Conservation (phyloP, 2,113 vertebrate species). For the Rafetus swinhoei region DNA sequence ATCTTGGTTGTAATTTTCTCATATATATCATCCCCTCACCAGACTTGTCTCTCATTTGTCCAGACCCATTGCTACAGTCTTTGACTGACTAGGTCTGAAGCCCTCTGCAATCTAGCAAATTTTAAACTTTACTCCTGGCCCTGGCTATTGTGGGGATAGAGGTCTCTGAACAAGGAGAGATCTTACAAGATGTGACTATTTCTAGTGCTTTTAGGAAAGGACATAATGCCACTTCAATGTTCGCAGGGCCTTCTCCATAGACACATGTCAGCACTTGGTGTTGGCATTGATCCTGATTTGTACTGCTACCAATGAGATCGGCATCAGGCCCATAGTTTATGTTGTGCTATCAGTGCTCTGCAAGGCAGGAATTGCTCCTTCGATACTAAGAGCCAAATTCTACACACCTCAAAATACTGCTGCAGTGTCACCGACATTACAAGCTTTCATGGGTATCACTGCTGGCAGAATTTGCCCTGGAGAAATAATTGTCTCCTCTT, state of each 20-base stretch:
- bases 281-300: neutral
- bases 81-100: neutral
- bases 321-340: neutral
- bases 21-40: neutral
- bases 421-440: neutral
- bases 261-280: neutral
- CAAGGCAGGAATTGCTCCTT: rapidly evolving
- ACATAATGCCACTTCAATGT: neutral
- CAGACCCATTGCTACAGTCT: neutral
- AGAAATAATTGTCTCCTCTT: rapidly evolving
- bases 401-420: neutral
- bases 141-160: neutral
- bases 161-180: neutral
- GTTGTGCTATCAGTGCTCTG: neutral
- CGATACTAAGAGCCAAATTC: neutral
- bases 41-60: neutral
- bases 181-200: neutral
- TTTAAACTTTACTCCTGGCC: neutral
- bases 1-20: neutral
- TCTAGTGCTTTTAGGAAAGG: neutral
- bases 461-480: rapidly evolving
- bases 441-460: neutral
- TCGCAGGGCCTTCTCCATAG: neutral
- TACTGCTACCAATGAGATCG: neutral
- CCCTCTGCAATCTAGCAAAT: neutral